These are phyloP conservation scores for Paramuricea clavata DNA, from an alignment of 92 coral and sea anemone species.

Conservation along the genomic window DNA sequence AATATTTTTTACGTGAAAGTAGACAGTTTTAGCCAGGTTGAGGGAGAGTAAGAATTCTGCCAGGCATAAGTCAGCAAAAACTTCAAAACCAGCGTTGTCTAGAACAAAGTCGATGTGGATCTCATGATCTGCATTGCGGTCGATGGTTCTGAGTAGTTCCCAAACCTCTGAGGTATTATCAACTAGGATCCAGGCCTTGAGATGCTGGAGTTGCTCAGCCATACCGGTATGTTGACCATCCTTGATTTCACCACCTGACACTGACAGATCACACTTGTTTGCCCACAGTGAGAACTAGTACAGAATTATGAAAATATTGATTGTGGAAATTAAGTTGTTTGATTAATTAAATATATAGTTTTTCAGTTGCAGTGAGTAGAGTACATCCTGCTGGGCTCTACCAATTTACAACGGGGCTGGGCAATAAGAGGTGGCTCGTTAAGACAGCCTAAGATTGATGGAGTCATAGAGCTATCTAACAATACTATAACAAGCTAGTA, in stretches of 20 bases:
- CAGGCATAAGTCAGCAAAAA: constrained; percentile 91
- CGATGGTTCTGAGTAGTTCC: constrained; percentile 61
- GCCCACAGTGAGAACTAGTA: constrained; percentile 95
- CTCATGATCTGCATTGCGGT: constrained; percentile 42
- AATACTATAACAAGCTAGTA: too few species aligned
- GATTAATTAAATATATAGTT: too few species aligned
- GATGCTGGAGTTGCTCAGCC: constrained; percentile 72
- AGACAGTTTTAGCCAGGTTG: constrained; percentile 74
- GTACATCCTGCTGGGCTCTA: too few species aligned
- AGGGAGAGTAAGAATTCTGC: constrained; percentile 85
- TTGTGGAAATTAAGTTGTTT: too few species aligned
- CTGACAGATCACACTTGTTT: constrained; percentile 95
- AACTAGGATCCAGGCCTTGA: constrained; percentile 84
- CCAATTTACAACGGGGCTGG: too few species aligned
- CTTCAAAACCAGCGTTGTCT: constrained; percentile 98
- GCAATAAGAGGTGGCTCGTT: too few species aligned
- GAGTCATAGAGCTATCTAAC: too few species aligned
- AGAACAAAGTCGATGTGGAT: constrained; percentile 87
- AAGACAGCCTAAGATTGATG: too few species aligned
- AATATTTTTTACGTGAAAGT: constrained; percentile 87
- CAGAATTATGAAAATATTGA: background rate
- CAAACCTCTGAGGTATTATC: constrained; percentile 78
- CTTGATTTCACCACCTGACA: constrained; percentile 88
- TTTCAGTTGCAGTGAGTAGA: too few species aligned
- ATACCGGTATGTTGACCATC: constrained; percentile 64